phyloP scores from a whole-genome alignment of 1,140 invertebrate genomes.

The Bombus terrestris region DNA sequence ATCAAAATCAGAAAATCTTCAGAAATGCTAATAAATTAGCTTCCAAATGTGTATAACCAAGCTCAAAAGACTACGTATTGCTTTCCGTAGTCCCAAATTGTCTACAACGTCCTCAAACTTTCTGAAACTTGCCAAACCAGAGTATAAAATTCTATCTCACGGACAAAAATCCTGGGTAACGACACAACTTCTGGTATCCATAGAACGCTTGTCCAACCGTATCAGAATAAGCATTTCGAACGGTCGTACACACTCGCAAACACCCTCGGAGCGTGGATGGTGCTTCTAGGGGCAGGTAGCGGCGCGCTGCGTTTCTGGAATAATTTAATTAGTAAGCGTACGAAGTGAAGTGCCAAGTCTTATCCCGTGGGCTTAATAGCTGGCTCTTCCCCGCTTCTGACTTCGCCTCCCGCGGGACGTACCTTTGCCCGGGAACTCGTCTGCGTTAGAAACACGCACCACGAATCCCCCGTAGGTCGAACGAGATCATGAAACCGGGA shows the following conservation, averaged over 20 bases:
- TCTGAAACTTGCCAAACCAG: too few species aligned
- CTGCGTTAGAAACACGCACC: constrained; percentile 29
- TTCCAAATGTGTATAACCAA: too few species aligned
- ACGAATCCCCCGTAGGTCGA: background rate
- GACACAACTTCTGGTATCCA: constrained; percentile 4
- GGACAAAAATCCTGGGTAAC: background rate
- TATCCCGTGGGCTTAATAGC: constrained; percentile 76
- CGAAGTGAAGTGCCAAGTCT: constrained; percentile 70
- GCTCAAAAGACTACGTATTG: too few species aligned
- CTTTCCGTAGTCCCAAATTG: too few species aligned
- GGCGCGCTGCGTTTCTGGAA: constrained; percentile 63
- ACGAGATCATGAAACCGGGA: constrained; percentile 22
- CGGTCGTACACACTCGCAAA: background rate
- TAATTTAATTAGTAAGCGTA: constrained; percentile 75
- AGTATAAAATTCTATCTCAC: too few species aligned
- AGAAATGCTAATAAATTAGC: too few species aligned
- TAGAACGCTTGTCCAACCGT: background rate
- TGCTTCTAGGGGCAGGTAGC: background rate
- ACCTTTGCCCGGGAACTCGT: constrained; percentile 31
- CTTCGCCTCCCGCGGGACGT: constrained; percentile 56
- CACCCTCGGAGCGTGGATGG: background rate
- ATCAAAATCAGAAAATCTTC: too few species aligned
- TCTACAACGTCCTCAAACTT: too few species aligned
- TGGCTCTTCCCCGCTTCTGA: constrained; percentile 54
- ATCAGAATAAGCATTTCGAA: background rate